These are phyloP conservation scores for Tricholauxania praeusta DNA, from an alignment of 2,888 invertebrate species.

Conservation along the genomic window DNA sequence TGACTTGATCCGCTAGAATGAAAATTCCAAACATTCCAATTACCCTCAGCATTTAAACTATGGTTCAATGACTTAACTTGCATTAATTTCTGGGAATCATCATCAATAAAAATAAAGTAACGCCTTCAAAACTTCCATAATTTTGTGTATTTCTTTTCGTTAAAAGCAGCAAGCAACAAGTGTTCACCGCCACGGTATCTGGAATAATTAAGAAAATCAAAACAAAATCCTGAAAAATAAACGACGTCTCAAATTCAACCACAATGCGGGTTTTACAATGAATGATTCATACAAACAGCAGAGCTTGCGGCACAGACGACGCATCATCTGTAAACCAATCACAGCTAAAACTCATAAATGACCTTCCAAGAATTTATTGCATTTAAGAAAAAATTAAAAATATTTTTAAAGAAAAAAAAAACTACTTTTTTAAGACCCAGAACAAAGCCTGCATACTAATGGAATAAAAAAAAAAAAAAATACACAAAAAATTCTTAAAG, in stretches of 20 bases:
- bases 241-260: background rate
- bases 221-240: background rate
- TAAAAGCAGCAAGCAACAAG: slow-evolving; percentile 20
- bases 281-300: background rate
- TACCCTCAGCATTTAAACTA: background rate
- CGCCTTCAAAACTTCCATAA: slow-evolving; percentile 5
- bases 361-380: slow-evolving; percentile 36
- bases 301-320: background rate
- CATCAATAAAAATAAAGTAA: slow-evolving; percentile 12
- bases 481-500: slow-evolving; percentile 7
- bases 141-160: background rate
- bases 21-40: background rate
- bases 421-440: background rate
- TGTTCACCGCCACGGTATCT: slow-evolving; percentile 7
- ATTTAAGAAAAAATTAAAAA: background rate
- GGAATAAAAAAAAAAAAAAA: slow-evolving; percentile 2
- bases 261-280: background rate
- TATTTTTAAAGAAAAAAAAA: background rate
- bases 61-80: slow-evolving; percentile 16
- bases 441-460: slow-evolving; percentile 33
- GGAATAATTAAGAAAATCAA: slow-evolving; percentile 16
- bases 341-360: slow-evolving; percentile 35
- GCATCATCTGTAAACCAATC: slow-evolving; percentile 24
- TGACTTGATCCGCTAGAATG: no score
- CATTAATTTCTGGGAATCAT: slow-evolving; percentile 1